These are phyloP conservation scores for Anabacerthia variegaticeps DNA, from an alignment of 2,797 vertebrate species.

Conservation along the genomic window DNA sequence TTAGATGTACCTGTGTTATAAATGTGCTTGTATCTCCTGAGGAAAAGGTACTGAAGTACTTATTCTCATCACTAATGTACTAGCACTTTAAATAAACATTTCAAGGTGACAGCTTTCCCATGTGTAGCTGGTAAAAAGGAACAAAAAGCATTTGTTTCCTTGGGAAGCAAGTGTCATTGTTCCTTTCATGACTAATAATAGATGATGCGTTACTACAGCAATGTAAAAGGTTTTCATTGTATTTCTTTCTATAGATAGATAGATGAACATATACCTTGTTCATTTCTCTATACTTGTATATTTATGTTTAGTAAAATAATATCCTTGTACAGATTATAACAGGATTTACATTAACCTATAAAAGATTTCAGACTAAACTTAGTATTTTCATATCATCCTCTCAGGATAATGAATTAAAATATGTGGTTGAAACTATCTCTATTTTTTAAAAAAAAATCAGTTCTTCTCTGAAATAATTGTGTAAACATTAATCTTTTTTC, in stretches of 20 bases:
- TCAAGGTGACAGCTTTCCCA: not conserved
- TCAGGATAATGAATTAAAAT: not conserved
- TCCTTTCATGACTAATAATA: not conserved
- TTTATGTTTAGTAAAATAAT: not conserved
- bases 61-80: not conserved
- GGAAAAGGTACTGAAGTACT: not conserved
- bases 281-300: not conserved
- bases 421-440: not conserved
- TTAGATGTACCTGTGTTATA: not conserved
- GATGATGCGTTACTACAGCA: not conserved
- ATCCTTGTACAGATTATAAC: not conserved
- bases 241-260: not conserved
- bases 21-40: not conserved
- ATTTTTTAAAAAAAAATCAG: not conserved
- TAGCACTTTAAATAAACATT: constrained; percentile 4
- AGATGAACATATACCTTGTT: not conserved
- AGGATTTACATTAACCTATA: not conserved
- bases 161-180: not conserved
- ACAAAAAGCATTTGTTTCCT: not conserved
- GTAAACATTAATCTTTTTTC: not conserved
- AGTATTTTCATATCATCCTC: not conserved
- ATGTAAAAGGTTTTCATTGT: not conserved
- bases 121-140: not conserved
- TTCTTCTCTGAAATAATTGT: not conserved
- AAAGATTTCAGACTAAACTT: not conserved